Evolutionary conservation across 2,888 invertebrate genomes (phyloP).

Genomic region (Epiblema foenella): DNA sequence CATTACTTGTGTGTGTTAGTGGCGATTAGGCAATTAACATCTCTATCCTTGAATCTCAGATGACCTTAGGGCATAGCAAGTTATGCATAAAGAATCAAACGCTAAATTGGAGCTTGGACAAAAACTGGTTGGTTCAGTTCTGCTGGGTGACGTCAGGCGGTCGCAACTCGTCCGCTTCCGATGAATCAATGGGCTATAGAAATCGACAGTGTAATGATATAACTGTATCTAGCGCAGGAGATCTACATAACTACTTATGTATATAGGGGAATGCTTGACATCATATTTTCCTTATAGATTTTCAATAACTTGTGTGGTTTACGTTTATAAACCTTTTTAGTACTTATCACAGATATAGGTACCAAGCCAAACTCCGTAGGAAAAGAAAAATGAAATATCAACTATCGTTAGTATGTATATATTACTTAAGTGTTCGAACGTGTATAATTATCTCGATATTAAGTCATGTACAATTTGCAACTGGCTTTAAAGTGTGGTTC

Average conservation of each 20-base stretch:
- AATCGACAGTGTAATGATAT: slow-evolving; percentile 35
- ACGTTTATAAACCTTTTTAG: background rate
- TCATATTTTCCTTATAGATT: too few species aligned
- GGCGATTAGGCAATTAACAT: slow-evolving; percentile 63
- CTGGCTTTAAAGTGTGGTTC: too few species aligned
- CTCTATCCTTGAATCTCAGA: slow-evolving; percentile 75
- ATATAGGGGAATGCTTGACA: too few species aligned
- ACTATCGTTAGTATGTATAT: too few species aligned
- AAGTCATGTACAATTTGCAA: too few species aligned
- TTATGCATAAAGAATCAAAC: slow-evolving; percentile 83
- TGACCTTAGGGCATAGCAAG: slow-evolving; percentile 79
- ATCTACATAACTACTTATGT: background rate
- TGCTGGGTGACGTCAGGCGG: slow-evolving; percentile 70
- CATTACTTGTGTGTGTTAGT: slow-evolving; percentile 1
- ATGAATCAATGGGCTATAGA: slow-evolving; percentile 47
- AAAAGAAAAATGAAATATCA: background rate
- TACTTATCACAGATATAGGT: background rate
- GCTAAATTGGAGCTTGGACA: slow-evolving; percentile 75
- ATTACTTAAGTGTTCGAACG: too few species aligned
- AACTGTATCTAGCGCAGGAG: slow-evolving; percentile 33
- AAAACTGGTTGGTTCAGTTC: slow-evolving; percentile 74
- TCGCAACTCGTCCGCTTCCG: slow-evolving; percentile 70
- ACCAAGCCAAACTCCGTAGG: background rate
- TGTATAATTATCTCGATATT: too few species aligned
- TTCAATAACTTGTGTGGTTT: background rate